Conservation (phyloP, 2,888 invertebrate species). For the Meghimatium bilineatum region DNA sequence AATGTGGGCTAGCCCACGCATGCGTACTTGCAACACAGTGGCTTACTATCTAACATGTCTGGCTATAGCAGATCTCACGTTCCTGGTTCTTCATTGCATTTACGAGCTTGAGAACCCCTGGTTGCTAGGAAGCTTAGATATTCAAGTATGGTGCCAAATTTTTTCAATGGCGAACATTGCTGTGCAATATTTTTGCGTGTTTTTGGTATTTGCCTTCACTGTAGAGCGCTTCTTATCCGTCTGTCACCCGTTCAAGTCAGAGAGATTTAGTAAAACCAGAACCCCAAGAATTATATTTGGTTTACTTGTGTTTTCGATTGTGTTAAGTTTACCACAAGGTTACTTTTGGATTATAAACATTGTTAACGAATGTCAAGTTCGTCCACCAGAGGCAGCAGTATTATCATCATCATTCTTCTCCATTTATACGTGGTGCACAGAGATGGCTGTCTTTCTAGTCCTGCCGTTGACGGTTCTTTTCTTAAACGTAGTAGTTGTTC, state of each 20-base stretch:
- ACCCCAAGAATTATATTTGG: conserved; percentile 66
- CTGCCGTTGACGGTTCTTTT: conserved; percentile 63
- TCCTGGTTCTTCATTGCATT: conserved; percentile 69
- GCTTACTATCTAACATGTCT: conserved; percentile 73
- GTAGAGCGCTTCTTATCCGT: conserved; percentile 73
- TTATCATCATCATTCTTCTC: conserved; percentile 56
- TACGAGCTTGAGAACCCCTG: conserved; percentile 73
- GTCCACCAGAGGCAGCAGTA: conserved; percentile 45
- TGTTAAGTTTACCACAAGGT: conserved; percentile 66
- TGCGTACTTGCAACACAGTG: conserved; percentile 73
- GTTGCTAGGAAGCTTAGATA: conserved; percentile 61
- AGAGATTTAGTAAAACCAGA: conserved; percentile 67
- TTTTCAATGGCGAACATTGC: conserved; percentile 70
- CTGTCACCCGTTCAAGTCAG: conserved; percentile 69
- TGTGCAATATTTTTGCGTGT: conserved; percentile 72
- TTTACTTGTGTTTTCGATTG: conserved; percentile 58
- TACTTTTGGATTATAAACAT: conserved; percentile 70
- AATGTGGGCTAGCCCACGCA: conserved; percentile 70
- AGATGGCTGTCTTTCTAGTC: conserved; percentile 64
- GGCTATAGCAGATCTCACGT: conserved; percentile 69
- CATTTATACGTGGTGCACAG: conserved; percentile 64
- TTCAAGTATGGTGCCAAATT: conserved; percentile 65
- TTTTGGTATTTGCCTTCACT: conserved; percentile 75
- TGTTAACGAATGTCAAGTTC: conserved; percentile 52
- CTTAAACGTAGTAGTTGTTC: conserved; percentile 65